These are phyloP conservation scores for Parazoanthus swiftii DNA, from an alignment of 92 coral and sea anemone genomes.

Conservation along the genomic window DNA sequence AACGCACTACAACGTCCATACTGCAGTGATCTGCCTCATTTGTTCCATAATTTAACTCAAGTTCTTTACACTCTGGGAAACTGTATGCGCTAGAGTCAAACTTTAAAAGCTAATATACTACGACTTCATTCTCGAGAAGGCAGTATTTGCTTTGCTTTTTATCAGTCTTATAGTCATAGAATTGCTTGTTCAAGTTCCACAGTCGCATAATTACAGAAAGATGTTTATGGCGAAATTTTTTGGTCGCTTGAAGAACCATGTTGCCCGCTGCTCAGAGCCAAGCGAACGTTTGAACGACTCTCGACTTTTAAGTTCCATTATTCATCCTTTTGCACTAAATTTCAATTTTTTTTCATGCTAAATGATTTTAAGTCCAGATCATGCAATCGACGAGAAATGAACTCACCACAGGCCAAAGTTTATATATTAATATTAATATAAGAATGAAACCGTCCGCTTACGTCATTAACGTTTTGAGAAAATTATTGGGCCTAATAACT, in stretches of 20 bases:
- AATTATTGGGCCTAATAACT: no score
- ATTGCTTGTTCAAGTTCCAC: background rate
- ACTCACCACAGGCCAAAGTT: no score
- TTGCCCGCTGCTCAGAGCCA: background rate
- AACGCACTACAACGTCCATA: no score
- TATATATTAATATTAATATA: no score
- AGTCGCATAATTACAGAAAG: background rate
- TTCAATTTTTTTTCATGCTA: background rate
- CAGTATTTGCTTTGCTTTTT: background rate
- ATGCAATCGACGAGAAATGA: no score
- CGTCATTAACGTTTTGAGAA: no score
- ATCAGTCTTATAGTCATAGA: no score
- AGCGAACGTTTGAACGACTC: background rate
- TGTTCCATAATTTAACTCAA: no score
- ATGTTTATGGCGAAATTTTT: background rate
- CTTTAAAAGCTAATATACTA: background rate
- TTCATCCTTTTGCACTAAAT: background rate
- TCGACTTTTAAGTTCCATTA: background rate
- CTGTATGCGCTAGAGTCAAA: no score
- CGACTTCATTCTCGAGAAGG: background rate
- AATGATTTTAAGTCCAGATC: background rate
- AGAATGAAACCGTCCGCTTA: no score
- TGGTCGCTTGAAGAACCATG: background rate
- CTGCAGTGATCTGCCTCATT: no score
- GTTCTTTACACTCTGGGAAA: no score